phyloP scores from a whole-genome alignment of 1,140 invertebrate genomes.

The Euwallacea fornicatus region DNA sequence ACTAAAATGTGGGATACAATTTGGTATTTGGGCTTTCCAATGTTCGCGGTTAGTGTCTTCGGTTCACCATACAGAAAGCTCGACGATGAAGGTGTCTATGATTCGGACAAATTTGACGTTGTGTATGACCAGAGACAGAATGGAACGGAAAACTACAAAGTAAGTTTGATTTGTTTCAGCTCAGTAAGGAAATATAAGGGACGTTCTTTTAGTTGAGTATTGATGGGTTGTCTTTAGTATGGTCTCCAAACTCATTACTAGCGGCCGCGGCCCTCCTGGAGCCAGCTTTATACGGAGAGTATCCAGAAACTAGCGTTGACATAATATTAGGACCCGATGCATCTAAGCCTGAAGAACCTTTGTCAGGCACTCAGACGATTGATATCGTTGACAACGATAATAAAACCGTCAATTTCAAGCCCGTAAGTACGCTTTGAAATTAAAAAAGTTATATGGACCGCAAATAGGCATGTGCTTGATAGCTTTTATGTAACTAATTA shows the following conservation, averaged over 20 bases:
- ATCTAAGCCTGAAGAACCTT: not conserved
- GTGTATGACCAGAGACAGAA: conserved; percentile 34
- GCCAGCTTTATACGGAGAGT: conserved; percentile 26
- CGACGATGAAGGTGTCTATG: conserved; percentile 2
- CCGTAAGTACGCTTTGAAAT: not conserved
- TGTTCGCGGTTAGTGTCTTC: conserved; percentile 28
- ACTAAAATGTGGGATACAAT: conserved; percentile 19
- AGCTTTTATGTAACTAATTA: too few species aligned
- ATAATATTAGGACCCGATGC: not conserved
- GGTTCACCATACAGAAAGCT: conserved; percentile 16
- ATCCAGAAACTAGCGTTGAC: conserved; percentile 1
- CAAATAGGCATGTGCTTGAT: too few species aligned
- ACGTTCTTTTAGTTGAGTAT: conserved; percentile 17
- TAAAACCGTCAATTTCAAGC: not conserved
- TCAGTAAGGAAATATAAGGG: too few species aligned
- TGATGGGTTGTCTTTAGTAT: conserved; percentile 29
- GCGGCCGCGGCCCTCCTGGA: conserved; percentile 27
- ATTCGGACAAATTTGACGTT: conserved; percentile 22
- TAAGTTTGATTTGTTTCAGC: conserved; percentile 3
- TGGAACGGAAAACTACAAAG: conserved; percentile 32
- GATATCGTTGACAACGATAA: not conserved
- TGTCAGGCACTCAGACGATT: not conserved
- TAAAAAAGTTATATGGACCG: too few species aligned
- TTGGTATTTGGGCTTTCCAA: conserved; percentile 31
- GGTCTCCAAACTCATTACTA: conserved; percentile 24